Percentiles rank a stretch among this genome's conserved stretches.
Evolutionary conservation across 23 tunicate genomes (phyloP).

Genomic region (Oikopleura albicans): DNA sequence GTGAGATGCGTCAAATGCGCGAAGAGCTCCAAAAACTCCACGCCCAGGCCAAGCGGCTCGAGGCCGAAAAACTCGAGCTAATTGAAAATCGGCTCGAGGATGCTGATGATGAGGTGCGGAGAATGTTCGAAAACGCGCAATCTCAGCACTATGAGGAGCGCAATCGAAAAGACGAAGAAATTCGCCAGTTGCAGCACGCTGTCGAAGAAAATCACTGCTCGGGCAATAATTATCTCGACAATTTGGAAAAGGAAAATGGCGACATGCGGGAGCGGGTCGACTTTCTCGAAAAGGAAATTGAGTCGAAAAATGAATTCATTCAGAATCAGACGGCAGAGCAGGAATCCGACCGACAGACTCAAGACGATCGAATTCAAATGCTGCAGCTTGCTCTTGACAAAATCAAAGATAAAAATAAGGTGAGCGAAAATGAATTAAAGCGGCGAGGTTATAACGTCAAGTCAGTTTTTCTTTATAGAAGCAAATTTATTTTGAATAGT

Average conservation of each 20-base stretch:
- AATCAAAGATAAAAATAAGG: background rate
- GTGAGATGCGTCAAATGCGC: background rate
- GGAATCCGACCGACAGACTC: background rate
- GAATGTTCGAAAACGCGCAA: background rate
- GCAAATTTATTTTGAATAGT: no score
- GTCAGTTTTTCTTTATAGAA: no score
- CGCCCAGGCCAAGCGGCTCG: background rate
- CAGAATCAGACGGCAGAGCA: background rate
- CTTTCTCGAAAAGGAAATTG: background rate
- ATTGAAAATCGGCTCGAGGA: background rate
- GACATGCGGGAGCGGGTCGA: background rate
- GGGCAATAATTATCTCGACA: background rate
- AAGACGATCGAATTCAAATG: background rate
- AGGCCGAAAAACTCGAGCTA: background rate
- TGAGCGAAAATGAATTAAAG: no score
- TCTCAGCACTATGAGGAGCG: background rate
- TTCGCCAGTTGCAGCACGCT: background rate
- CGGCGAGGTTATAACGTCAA: no score
- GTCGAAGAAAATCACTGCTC: background rate
- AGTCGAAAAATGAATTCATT: background rate
- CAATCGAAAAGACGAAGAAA: background rate
- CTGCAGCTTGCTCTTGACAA: constrained; percentile 4
- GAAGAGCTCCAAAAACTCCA: background rate
- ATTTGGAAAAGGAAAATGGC: background rate
- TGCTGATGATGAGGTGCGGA: background rate